Evolutionary conservation across 2,113 vertebrate species (phyloP).

Genomic region (Pygoscelis antarcticus): DNA sequence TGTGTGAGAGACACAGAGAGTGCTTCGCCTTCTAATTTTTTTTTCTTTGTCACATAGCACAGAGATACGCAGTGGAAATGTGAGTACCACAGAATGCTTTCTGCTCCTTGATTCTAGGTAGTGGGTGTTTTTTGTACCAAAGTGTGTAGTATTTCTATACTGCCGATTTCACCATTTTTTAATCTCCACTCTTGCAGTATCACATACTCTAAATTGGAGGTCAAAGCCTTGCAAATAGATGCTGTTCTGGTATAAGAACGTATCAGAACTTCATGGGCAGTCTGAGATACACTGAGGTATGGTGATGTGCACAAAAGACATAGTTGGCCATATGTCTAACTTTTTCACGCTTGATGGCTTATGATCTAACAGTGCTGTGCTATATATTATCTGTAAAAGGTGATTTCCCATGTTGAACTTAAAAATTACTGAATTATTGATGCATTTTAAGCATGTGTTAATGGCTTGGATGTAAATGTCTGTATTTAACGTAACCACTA

Average conservation of each 20-base stretch:
- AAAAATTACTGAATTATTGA: conserved; percentile 17
- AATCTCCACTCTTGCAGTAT: neutral
- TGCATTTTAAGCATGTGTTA: neutral
- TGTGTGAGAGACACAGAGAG: neutral
- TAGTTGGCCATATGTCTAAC: neutral
- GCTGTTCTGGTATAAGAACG: neutral
- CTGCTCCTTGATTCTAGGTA: neutral
- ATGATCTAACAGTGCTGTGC: neutral
- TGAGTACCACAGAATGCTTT: neutral
- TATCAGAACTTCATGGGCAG: neutral
- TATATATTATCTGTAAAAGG: conserved; percentile 1
- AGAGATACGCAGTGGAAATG: neutral
- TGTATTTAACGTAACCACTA: neutral
- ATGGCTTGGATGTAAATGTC: neutral
- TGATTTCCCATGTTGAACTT: conserved; percentile 25
- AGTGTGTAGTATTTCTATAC: neutral
- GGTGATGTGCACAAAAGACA: neutral
- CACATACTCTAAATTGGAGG: neutral
- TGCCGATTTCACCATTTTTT: neutral
- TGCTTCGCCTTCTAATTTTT: neutral
- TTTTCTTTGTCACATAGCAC: neutral
- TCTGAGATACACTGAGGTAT: neutral
- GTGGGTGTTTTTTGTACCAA: neutral
- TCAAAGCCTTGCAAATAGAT: neutral
- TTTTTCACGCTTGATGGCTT: neutral